phyloP scores from a whole-genome alignment of 1,140 invertebrate genomes.

The Micrasema longulum region DNA sequence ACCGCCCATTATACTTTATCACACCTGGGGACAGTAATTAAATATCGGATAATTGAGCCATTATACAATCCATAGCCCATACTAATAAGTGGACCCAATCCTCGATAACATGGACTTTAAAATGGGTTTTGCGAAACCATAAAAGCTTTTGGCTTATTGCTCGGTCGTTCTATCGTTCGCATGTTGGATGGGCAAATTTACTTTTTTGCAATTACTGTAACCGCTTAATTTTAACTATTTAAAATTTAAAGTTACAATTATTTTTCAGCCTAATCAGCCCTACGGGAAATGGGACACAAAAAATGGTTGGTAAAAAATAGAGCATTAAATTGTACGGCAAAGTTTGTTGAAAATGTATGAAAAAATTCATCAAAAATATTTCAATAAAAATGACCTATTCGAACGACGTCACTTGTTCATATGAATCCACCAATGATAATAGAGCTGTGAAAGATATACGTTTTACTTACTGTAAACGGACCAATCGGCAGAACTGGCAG shows the following conservation, averaged over 20 bases:
- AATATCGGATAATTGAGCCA: slow-evolving; percentile 5
- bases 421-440: no score
- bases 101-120: not conserved
- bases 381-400: no score
- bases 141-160: not conserved
- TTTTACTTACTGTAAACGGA: no score
- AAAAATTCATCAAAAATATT: no score
- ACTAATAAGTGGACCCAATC: not conserved
- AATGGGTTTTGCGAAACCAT: not conserved
- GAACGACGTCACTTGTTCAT: no score
- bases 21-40: not conserved
- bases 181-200: not conserved
- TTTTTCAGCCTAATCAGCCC: no score
- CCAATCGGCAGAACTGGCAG: no score
- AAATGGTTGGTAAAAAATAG: no score
- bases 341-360: no score
- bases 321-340: no score
- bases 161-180: not conserved
- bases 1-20: not conserved
- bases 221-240: not conserved
- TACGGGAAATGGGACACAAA: no score
- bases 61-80: not conserved
- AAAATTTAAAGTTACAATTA: not conserved
- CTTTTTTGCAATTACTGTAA: not conserved
- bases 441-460: no score